Evolutionary conservation across 2,797 vertebrate species (phyloP), one percentile per base, ranked within the genome.

Genomic region (Decapterus maruadsi): DNA sequence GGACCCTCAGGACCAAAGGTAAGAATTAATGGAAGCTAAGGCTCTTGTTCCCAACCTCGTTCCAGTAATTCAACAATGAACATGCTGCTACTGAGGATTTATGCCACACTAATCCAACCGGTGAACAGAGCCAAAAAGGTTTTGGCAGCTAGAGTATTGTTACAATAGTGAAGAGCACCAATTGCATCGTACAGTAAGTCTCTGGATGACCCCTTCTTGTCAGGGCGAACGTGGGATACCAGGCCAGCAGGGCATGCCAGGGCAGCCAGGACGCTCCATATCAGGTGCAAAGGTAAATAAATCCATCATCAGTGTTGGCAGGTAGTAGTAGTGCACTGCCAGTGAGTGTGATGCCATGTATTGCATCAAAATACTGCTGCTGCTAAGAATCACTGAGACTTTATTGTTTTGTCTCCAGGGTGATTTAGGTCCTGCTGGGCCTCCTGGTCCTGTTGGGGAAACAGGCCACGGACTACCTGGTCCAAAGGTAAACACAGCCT

Each of bases 1-100:
- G 97, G 97, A 82, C 96, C 96, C 31, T 92, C 94, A 54, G 97
- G 97, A 73, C 85, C 96, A 90, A 98, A 98, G 93, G 97, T 97
- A 88, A 82, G 82, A 75, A 26, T 58, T 14, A 42, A 58, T 5
- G 16, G 14, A 20, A 26, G 4, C 48, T 19, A 10, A 43, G 72
- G 8, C n/a, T 43, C 1, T 13, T 61, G 10, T 40, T 11, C 22
- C 13, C 34, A 57, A 4, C n/a, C 6, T 22, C 40, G 14, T 46
- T 68, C 12, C 3, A 43, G 61, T 45, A 55, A 51, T 50, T 65
- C 10, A 17, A 8, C n/a, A 2, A 46, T 59, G 2, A 61, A 50
- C 20, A 54, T 8, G 1, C 38, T 56, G 14, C n/a, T 72, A 19
- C 40, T 50, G 16, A 38, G 54, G 70, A 75, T 75, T 68, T 46